These are phyloP conservation scores for Athripsodes cinereus DNA, from an alignment of 2,888 invertebrate species.

Conservation along the genomic window DNA sequence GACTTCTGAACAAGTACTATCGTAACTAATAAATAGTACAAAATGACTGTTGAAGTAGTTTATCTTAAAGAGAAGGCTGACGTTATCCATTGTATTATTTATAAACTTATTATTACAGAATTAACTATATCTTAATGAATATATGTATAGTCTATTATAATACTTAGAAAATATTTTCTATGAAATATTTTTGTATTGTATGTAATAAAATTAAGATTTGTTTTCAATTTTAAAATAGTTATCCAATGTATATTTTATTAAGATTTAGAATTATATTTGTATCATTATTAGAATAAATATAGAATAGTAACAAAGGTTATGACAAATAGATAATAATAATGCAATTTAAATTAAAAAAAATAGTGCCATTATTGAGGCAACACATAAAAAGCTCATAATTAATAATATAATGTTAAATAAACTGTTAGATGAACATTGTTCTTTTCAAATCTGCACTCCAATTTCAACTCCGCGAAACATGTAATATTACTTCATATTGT, in stretches of 20 bases:
- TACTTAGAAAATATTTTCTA: neutral
- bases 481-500: too few relatives aligned
- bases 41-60: neutral
- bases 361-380: slow-evolving; percentile 1
- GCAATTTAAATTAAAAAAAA: neutral
- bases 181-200: neutral
- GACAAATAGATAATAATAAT: neutral
- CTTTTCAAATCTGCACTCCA: too few relatives aligned
- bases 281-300: neutral
- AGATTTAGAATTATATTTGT: neutral
- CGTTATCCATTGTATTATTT: slow-evolving; percentile 33
- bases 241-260: neutral
- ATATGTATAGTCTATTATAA: neutral
- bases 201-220: neutral
- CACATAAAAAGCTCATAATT: neutral
- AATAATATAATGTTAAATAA: too few relatives aligned
- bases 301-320: too few relatives aligned
- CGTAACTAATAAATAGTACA: neutral
- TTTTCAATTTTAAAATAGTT: neutral
- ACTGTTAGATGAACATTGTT: too few relatives aligned
- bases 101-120: neutral
- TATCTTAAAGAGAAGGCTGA: slow-evolving; percentile 36
- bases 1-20: neutral
- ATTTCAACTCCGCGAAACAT: too few relatives aligned
- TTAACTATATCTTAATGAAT: neutral